Percentiles rank a stretch among this genome's conserved stretches.
Evolutionary conservation across 64 coral and sea anemone species (phyloP).

Genomic region (Actinia equina): DNA sequence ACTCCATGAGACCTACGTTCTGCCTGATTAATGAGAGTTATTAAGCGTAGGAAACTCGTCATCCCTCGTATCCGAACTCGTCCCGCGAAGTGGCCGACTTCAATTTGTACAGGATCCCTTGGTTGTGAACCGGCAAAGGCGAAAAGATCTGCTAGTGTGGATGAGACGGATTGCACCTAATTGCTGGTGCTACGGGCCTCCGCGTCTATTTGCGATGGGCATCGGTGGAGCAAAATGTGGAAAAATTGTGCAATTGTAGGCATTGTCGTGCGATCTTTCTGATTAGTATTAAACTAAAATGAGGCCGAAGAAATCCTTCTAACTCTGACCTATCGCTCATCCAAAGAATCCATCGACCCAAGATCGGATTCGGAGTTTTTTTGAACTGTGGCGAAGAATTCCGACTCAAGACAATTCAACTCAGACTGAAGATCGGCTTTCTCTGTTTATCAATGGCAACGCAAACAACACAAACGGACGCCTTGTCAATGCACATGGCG

Average conservation of each 20-base stretch:
- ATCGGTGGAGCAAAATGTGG: neutral
- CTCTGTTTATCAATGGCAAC: conserved; percentile 3
- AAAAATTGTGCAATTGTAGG: conserved; percentile 8
- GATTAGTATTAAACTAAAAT: conserved; percentile 1
- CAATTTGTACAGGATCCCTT: neutral
- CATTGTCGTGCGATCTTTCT: neutral
- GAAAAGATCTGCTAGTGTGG: conserved; percentile 7
- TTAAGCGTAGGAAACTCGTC: conserved; percentile 31
- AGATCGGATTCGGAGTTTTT: conserved; percentile 22
- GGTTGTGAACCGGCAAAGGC: neutral
- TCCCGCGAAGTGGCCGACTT: too few species aligned
- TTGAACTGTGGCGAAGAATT: conserved; percentile 20
- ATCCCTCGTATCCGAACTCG: too few species aligned
- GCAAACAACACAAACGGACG: neutral
- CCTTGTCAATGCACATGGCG: too few species aligned
- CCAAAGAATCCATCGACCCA: neutral
- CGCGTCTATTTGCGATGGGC: neutral
- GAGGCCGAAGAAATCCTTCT: neutral
- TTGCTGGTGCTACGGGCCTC: conserved; percentile 36
- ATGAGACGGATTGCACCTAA: conserved; percentile 1
- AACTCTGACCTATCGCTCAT: neutral
- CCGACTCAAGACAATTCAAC: neutral
- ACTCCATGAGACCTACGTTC: conserved; percentile 66
- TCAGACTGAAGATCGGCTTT: neutral
- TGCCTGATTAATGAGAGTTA: conserved; percentile 59